phyloP scores from a whole-genome alignment of 2,888 invertebrate species.

The Bimastos eiseni region DNA sequence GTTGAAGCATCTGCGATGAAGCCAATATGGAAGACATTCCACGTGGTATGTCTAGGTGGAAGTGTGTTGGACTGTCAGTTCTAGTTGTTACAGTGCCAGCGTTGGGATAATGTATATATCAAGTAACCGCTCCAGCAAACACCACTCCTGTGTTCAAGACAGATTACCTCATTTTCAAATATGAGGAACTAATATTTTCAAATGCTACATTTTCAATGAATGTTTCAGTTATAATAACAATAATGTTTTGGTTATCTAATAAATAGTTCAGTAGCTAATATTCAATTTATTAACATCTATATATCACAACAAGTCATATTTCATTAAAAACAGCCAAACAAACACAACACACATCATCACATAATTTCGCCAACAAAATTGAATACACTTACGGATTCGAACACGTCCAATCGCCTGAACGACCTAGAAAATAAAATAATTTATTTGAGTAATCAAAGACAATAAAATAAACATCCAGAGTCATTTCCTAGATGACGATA shows the following conservation, averaged over 20 bases:
- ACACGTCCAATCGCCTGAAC: constrained; percentile 59
- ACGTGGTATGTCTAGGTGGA: background rate
- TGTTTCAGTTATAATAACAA: too few relatives aligned
- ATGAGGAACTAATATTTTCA: too few relatives aligned
- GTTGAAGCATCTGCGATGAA: background rate
- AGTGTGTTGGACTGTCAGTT: background rate
- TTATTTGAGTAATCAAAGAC: background rate
- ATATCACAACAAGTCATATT: too few relatives aligned
- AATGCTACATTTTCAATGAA: too few relatives aligned
- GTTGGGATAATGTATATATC: background rate
- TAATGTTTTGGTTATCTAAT: too few relatives aligned
- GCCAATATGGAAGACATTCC: background rate
- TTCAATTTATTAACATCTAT: too few relatives aligned
- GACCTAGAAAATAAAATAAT: constrained; percentile 31
- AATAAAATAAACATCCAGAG: background rate
- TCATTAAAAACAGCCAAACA: too few relatives aligned
- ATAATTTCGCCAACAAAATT: background rate
- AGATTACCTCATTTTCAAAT: too few relatives aligned
- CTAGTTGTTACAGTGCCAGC: background rate
- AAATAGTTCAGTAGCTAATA: too few relatives aligned
- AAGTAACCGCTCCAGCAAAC: background rate
- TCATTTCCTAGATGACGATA: too few relatives aligned
- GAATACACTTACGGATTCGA: constrained; percentile 65
- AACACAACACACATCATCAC: background rate
- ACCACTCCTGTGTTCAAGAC: background rate